Conservation (phyloP, 2,888 invertebrate species). For the Spilosoma lubricipeda region DNA sequence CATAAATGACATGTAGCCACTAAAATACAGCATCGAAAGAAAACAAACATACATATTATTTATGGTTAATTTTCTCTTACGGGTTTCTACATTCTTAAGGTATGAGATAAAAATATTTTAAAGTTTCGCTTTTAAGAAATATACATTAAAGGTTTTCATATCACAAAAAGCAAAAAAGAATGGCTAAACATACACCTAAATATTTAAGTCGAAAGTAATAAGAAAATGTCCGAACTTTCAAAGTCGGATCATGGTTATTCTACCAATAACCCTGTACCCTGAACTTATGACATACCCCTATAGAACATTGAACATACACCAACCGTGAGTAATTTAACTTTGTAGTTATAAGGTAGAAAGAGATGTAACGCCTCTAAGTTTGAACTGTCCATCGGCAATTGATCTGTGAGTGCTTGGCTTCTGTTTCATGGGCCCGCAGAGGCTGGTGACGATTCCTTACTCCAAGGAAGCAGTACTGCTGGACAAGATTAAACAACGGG, state of each 20-base stretch:
- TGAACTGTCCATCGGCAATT: no score
- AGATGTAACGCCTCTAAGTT: no score
- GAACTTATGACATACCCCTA: not conserved
- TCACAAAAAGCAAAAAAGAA: not conserved
- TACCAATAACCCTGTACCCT: conserved; percentile 9
- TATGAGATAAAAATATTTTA: no score
- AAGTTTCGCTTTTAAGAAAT: no score
- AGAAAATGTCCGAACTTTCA: not conserved
- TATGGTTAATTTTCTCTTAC: not conserved
- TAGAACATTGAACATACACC: conserved; percentile 26
- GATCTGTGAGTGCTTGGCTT: no score
- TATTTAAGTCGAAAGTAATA: not conserved
- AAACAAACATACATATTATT: not conserved
- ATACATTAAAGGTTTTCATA: no score
- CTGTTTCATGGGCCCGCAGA: no score
- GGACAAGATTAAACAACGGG: no score
- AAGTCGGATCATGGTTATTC: conserved; percentile 8
- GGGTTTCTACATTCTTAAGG: not conserved
- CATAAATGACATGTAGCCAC: not conserved
- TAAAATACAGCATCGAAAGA: not conserved
- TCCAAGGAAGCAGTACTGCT: no score
- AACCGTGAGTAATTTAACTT: no score
- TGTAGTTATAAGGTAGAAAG: no score
- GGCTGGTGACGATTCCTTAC: no score
- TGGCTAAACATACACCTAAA: not conserved